Percentiles rank a stretch among this genome's conserved stretches.
Conservation (phyloP, 1,140 invertebrate genomes). For the Listronotus oregonensis region DNA sequence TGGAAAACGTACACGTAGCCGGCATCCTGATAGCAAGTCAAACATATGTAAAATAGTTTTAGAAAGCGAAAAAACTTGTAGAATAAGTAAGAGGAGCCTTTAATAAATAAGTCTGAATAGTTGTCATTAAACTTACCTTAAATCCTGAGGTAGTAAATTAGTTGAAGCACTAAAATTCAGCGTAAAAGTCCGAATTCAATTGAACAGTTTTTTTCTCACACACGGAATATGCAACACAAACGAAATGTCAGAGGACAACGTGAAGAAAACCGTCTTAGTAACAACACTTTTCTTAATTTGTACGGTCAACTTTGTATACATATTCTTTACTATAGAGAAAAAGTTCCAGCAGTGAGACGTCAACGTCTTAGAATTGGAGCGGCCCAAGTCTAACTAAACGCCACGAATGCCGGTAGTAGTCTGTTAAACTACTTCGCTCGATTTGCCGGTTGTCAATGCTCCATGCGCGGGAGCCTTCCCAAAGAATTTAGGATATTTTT, state of each 20-base stretch:
- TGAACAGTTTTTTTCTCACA: conserved; percentile 56
- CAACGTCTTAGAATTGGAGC: conserved; percentile 30
- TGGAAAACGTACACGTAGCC: conserved; percentile 12
- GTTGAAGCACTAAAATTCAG: conserved; percentile 31
- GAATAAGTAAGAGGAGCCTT: too few relatives aligned
- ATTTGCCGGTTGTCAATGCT: conserved; percentile 14
- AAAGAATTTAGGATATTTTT: neutral
- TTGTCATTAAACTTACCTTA: conserved; percentile 36
- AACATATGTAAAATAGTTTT: too few relatives aligned
- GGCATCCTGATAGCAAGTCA: neutral
- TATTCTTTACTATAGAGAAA: conserved; percentile 47
- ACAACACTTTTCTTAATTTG: conserved; percentile 55
- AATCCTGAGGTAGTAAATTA: conserved; percentile 49
- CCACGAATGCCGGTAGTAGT: conserved; percentile 16
- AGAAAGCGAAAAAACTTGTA: too few relatives aligned
- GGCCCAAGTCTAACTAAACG: conserved; percentile 40
- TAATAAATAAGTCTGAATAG: neutral
- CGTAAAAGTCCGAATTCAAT: conserved; percentile 37
- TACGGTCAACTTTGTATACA: conserved; percentile 56
- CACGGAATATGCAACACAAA: conserved; percentile 54
- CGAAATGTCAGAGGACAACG: conserved; percentile 47
- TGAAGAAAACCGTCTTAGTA: conserved; percentile 45
- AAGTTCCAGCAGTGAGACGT: conserved; percentile 33
- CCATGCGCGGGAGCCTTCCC: conserved; percentile 9
- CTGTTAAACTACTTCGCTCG: conserved; percentile 12